Base-by-base conservation (phyloP, 2,888 invertebrate genomes). In the Lycophotia porphyrea region DNA sequence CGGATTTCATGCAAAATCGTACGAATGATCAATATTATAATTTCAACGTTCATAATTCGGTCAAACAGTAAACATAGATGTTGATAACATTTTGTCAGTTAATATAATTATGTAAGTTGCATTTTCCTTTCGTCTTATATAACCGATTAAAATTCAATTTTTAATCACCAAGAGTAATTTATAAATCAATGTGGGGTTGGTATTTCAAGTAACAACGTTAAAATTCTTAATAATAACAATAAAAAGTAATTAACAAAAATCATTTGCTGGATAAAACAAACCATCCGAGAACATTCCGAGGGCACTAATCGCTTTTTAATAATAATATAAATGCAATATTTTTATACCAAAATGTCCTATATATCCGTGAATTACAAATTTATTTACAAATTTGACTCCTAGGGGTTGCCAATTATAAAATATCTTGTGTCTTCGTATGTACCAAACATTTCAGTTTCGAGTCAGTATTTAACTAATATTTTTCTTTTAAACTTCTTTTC, bases 161-260 rank as follows among this genome's bases (percentile, higher is more conserved):
- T 69, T 55, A 89, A 89, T 89, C 87, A 88, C 82, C 78, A 78
- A 85, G 77, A 87, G 90, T 89, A 89, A 91, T 91, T 91, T 87
- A 77, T 71, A 75, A 88, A 86, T 87, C 89, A 88, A 86, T 89
- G 84, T 80, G 89, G 88, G 88, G 87, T 89, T 86, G 91, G 92
- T 92, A 93, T 95, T 94, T 95, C 92, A 93, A 90, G 93, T 93
- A 96, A 96, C 96, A 96, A 96, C 91, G 92, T 96, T 95, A 95
- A 96, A 96, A 95, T 93, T 95, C 94, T 96, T 95, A 96, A 95
- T 95, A 93, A 96, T 95, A 96, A 96, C 96, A 96, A 96, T 95
- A 95, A 95, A 95, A 94, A 94, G 93, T 94, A 94, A 94, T 92
- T 92, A 96, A 96, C 95, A 96, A 96, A 95, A 96, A 94, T 92